Evolutionary conservation across 2,113 vertebrate species (phyloP), one percentile per base, ranked within the genome.

Genomic region (rat (Rattus norvegicus)): DNA sequence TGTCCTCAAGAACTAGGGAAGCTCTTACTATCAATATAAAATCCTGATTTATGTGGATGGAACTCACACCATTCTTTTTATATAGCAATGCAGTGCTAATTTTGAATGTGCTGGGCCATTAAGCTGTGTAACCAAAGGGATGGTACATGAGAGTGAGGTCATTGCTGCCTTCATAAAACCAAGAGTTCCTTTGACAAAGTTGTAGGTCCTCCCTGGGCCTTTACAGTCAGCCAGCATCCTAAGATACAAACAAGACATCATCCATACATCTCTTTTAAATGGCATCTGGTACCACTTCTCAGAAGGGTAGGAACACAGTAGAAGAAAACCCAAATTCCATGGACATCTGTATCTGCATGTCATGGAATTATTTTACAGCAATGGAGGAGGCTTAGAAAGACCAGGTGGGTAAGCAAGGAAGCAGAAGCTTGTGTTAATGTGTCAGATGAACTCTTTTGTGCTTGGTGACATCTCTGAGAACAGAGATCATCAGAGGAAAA

Each of bases 81-180:
- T 49, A 20, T 49, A 39, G 52, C 19, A 16, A 26, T 17, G 9
- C 4, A 9, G 47, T 30, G 63, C 22, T 20, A 54, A 19, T 2
- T 65, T 39, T 1, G 24, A 56, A 22, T 20, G 4, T 56, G 17
- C 43, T 1, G 22, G 88, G 67, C 77, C 43, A 8, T 4, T 14
- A 2, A 0, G 2, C 59, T 12, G 7, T 0, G 8, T 26, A 1
- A n/a, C 30, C 9, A 33, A 28, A 19, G 0, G 6, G 5, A 65
- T 7, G 19, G 7, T 0, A 4, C 11, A 2, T 2, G 1, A 54
- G 2, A 17, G 2, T 3, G 13, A 12, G 26, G 47, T 65, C 13
- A 33, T 26, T n/a, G 33, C 67, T 61, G 28, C 26, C 67, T 95
- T n/a, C 72, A 17, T 49, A 26, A 94, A 94, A 92, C n/a, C 20